A percentile compares a stretch with the other conserved stretches of the same genome.
Conservation (phyloP, 2,797 vertebrate species). For the Girardinus metallicus region DNA sequence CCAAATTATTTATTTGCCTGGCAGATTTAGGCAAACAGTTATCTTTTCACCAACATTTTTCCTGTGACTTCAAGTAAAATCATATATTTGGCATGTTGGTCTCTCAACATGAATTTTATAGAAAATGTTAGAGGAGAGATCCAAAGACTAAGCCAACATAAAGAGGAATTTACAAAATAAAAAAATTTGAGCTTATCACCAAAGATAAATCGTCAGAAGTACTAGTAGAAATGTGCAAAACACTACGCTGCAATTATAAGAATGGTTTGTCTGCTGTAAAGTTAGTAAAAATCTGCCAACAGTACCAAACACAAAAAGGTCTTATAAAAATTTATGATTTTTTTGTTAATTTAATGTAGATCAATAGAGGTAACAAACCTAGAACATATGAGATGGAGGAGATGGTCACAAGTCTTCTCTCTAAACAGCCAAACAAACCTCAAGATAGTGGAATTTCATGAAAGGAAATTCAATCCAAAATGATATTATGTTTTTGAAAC, state of each 20-base stretch:
- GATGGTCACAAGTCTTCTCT: too few relatives aligned
- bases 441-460: too few relatives aligned
- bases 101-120: not conserved
- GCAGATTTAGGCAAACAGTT: not conserved
- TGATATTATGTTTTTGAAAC: too few relatives aligned
- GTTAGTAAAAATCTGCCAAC: not conserved
- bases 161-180: not conserved
- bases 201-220: not conserved
- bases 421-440: too few relatives aligned
- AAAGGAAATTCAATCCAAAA: too few relatives aligned
- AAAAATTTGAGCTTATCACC: not conserved
- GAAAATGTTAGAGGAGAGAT: not conserved
- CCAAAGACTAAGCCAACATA: not conserved
- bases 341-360: not conserved
- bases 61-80: not conserved
- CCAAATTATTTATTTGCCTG: not conserved
- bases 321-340: not conserved
- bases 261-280: not conserved
- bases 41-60: not conserved
- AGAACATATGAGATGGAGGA: too few relatives aligned
- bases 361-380: not conserved
- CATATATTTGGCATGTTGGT: not conserved
- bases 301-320: too few relatives aligned
- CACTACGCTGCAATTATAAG: not conserved
- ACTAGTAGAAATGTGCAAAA: not conserved